phyloP scores from a whole-genome alignment of 2,888 invertebrate species.

The Agonum fuliginosum region DNA sequence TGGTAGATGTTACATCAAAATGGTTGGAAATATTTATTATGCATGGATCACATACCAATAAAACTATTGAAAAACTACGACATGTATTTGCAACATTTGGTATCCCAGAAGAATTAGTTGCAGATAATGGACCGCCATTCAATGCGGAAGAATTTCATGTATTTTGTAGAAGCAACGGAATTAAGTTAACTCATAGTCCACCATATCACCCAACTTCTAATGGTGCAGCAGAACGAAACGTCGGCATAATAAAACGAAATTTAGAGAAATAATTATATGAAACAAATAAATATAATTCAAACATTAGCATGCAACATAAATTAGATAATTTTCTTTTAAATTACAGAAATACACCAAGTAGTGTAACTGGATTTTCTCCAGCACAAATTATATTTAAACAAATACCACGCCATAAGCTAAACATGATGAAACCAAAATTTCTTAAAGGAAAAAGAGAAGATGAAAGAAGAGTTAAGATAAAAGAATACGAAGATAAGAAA shows the following conservation, averaged over 20 bases:
- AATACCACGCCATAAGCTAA: too few relatives aligned
- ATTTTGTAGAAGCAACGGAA: background rate
- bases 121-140: too few relatives aligned
- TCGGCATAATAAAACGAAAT: background rate
- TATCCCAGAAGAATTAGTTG: background rate
- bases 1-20: background rate
- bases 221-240: background rate
- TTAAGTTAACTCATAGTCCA: background rate
- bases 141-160: background rate
- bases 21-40: too few relatives aligned
- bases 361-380: constrained; percentile 2
- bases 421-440: too few relatives aligned
- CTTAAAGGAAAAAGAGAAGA: too few relatives aligned
- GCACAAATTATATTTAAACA: too few relatives aligned
- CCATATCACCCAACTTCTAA: background rate
- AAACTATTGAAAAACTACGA: background rate
- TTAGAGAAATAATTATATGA: background rate
- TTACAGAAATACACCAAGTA: constrained; percentile 32
- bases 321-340: background rate
- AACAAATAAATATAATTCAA: background rate
- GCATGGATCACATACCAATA: background rate
- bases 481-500: too few relatives aligned
- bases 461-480: too few relatives aligned
- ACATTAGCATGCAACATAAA: background rate
- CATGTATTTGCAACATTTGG: background rate